Conservation (phyloP, 2,888 invertebrate species). For the Phortica magna region DNA sequence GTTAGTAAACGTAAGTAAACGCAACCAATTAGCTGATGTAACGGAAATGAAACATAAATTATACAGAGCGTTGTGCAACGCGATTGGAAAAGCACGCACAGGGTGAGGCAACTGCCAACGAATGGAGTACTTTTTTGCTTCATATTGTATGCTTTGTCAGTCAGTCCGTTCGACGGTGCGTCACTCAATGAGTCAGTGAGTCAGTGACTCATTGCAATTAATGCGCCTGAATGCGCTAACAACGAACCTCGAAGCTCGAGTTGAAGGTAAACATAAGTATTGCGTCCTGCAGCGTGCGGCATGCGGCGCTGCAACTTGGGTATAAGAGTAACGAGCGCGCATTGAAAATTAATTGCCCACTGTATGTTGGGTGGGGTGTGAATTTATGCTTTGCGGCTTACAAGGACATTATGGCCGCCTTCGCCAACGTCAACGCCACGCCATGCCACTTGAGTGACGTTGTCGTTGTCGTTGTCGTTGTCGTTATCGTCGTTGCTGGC, state of each 20-base stretch:
- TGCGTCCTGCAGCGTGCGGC: slow-evolving; percentile 20
- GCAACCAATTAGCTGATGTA: slow-evolving; percentile 46
- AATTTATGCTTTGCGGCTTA: not conserved
- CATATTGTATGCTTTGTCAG: slow-evolving; percentile 35
- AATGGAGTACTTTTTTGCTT: slow-evolving; percentile 37
- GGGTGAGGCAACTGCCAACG: too few relatives aligned
- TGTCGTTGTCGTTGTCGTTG: not conserved
- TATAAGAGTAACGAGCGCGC: slow-evolving; percentile 46
- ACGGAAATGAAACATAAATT: slow-evolving; percentile 37
- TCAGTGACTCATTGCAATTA: slow-evolving; percentile 55
- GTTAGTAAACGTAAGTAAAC: slow-evolving; percentile 48
- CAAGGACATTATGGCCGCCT: not conserved
- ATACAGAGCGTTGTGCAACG: not conserved
- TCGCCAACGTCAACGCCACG: not conserved
- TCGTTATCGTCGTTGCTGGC: not conserved
- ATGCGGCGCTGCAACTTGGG: not conserved
- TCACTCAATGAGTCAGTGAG: not conserved
- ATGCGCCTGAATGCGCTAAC: slow-evolving; percentile 55
- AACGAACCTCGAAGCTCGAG: slow-evolving; percentile 24
- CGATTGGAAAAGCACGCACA: not conserved
- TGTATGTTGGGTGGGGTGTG: slow-evolving; percentile 11
- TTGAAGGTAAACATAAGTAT: slow-evolving; percentile 36
- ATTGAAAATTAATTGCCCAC: slow-evolving; percentile 69
- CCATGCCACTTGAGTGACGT: slow-evolving; percentile 7
- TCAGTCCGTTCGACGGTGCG: too few relatives aligned